A percentile compares a stretch with the other conserved stretches of the same genome.
These are phyloP conservation scores for Pagrus major DNA, from an alignment of 2,113 vertebrate genomes.

Conservation along the genomic window DNA sequence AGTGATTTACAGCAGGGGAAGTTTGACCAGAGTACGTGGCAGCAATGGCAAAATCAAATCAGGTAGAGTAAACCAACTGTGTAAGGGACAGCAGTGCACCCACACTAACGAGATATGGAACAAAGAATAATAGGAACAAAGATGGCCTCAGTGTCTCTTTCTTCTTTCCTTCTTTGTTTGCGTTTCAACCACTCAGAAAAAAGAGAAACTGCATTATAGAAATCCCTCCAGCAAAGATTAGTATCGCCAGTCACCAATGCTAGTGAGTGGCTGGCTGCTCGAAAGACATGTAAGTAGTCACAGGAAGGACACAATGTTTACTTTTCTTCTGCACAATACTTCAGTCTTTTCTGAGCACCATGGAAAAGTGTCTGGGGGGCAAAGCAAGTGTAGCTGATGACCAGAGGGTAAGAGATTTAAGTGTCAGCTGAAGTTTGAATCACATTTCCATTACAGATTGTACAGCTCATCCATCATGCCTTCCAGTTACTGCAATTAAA, in stretches of 20 bases:
- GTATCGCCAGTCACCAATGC: slow-evolving; percentile 75
- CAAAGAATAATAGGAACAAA: slow-evolving; percentile 34
- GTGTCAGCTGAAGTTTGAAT: not conserved
- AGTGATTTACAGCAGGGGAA: slow-evolving; percentile 49
- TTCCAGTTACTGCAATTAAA: not conserved
- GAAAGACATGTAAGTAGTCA: not conserved
- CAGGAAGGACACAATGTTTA: not conserved
- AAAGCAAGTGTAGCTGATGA: not conserved
- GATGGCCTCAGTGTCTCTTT: slow-evolving; percentile 25
- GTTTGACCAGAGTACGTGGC: slow-evolving; percentile 32
- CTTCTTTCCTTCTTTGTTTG: slow-evolving; percentile 20
- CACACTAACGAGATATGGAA: slow-evolving; percentile 70
- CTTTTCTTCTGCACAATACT: not conserved
- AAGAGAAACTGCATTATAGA: slow-evolving; percentile 76
- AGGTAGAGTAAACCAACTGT: slow-evolving; percentile 58
- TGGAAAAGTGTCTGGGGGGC: not conserved
- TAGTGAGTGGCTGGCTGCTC: slow-evolving; percentile 5
- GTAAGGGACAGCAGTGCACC: slow-evolving; percentile 65
- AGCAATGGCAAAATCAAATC: slow-evolving; percentile 76
- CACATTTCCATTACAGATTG: not conserved
- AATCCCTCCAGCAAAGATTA: slow-evolving; percentile 75
- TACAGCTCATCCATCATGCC: not conserved
- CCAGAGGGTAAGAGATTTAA: not conserved
- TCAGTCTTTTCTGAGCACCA: not conserved
- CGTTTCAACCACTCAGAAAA: slow-evolving; percentile 70